These are phyloP conservation scores for Gorsachius magnificus DNA, from an alignment of 2,797 vertebrate species.

Conservation along the genomic window DNA sequence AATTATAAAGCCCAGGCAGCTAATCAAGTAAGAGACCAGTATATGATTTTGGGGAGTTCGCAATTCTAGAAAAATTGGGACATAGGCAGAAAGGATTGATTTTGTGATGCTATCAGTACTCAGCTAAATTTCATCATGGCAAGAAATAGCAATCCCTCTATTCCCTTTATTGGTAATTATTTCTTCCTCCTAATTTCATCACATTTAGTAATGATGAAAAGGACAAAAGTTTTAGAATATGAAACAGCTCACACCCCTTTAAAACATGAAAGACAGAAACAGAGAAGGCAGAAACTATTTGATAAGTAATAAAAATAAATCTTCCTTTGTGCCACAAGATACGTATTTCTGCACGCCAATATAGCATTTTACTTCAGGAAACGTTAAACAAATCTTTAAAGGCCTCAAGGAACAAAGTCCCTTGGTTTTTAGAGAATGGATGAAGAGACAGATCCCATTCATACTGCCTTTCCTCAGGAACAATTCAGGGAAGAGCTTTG, in stretches of 20 bases:
- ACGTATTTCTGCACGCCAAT: background rate
- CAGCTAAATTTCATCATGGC: background rate
- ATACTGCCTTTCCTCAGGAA: background rate
- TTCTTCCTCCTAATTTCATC: background rate
- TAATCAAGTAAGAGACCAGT: background rate
- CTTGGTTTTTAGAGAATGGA: background rate
- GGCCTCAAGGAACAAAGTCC: background rate
- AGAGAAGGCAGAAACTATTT: background rate
- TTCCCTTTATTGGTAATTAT: background rate
- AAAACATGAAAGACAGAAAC: background rate
- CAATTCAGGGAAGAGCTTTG: background rate
- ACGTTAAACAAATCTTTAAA: background rate
- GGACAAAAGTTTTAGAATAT: background rate
- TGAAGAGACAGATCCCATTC: background rate
- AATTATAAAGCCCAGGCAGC: background rate
- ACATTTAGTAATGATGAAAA: background rate
- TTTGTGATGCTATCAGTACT: background rate
- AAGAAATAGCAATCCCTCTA: background rate
- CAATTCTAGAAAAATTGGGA: background rate
- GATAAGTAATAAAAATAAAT: background rate
- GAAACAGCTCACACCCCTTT: background rate
- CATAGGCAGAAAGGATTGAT: background rate
- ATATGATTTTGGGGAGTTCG: background rate
- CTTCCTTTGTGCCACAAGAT: background rate
- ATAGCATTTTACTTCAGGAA: background rate